Conservation (phyloP, 2,888 invertebrate genomes). For the Himalopsyche japonica region DNA sequence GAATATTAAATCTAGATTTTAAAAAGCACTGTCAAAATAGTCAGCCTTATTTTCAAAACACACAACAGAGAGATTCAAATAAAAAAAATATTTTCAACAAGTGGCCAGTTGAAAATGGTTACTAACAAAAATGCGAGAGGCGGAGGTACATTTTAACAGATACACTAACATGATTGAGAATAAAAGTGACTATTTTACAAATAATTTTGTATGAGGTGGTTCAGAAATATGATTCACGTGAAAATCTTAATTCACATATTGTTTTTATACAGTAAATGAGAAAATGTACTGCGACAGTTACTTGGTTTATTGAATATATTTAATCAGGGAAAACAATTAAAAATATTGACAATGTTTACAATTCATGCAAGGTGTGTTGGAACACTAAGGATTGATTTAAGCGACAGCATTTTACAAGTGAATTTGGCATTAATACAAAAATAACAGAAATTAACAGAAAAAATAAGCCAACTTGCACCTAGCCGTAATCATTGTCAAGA, state of each 20-base stretch:
- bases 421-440: neutral
- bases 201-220: constrained; percentile 5
- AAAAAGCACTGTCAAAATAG: constrained; percentile 14
- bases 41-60: constrained; percentile 3
- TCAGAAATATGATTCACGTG: neutral
- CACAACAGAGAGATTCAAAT: no score
- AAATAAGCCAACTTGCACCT: neutral
- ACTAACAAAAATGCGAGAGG: no score
- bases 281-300: neutral
- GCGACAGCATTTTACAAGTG: neutral
- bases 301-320: neutral
- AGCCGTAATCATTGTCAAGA: neutral
- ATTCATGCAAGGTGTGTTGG: constrained; percentile 6
- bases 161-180: neutral
- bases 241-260: neutral
- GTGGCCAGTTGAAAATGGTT: no score
- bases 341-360: constrained; percentile 11
- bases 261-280: neutral
- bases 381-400: no score
- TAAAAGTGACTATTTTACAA: neutral
- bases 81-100: no score
- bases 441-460: neutral
- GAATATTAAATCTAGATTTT: constrained; percentile 12
- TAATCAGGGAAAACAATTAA: neutral
- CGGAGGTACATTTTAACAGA: neutral